A percentile compares a stretch with the other conserved stretches of the same genome.
Evolutionary conservation across 2,113 vertebrate genomes (phyloP).

Genomic region (Lepus americanus): DNA sequence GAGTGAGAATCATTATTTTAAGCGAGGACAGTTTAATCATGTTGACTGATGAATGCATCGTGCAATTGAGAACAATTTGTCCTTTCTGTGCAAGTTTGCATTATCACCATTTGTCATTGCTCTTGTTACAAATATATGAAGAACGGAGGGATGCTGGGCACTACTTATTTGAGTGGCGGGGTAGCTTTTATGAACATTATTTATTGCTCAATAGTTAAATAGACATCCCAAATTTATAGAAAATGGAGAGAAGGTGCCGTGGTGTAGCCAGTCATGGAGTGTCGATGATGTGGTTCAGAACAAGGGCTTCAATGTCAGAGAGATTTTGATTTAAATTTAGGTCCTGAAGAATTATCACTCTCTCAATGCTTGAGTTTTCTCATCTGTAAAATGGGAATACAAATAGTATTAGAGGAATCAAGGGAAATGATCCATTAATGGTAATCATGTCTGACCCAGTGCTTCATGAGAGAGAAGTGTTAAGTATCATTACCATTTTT

Average conservation of each 20-base stretch:
- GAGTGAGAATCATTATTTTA: constrained; percentile 57
- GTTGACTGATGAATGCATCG: not conserved
- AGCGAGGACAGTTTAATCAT: constrained; percentile 67
- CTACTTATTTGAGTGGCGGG: constrained; percentile 14
- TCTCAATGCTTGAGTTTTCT: constrained; percentile 24
- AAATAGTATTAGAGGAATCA: not conserved
- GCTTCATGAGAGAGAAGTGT: not conserved
- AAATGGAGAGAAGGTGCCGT: not conserved
- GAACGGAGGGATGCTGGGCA: not conserved
- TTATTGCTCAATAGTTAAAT: constrained; percentile 48
- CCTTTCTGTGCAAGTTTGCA: constrained; percentile 42
- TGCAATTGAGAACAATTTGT: constrained; percentile 63
- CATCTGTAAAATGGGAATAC: not conserved
- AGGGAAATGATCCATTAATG: constrained; percentile 2
- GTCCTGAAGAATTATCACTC: not conserved
- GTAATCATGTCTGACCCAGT: not conserved
- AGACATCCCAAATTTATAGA: not conserved
- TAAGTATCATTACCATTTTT: not conserved
- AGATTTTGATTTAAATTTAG: constrained; percentile 2
- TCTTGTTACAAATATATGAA: constrained; percentile 53
- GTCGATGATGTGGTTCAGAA: not conserved
- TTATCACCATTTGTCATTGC: constrained; percentile 40
- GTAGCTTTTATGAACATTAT: constrained; percentile 1
- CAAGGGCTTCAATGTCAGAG: not conserved
- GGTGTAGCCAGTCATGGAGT: not conserved